Conservation (phyloP, 2,113 vertebrate genomes). For the Phylloscopus trochiloides region DNA sequence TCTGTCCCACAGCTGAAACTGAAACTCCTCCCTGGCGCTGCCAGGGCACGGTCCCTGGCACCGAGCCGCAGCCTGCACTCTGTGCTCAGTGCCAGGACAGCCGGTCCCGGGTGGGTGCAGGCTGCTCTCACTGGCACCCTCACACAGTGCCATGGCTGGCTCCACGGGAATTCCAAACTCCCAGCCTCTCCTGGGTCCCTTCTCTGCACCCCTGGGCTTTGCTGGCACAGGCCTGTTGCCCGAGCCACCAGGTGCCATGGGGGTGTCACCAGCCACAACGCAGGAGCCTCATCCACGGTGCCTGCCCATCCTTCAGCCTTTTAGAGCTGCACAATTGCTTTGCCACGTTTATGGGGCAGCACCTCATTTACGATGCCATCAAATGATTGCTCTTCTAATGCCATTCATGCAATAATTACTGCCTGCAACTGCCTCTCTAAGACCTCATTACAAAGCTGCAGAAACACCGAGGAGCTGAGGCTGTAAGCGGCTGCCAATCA, state of each 20-base stretch:
- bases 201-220: background rate
- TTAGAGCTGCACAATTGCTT: background rate
- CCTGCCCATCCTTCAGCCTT: background rate
- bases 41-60: background rate
- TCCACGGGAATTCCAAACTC: background rate
- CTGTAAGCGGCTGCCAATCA: background rate
- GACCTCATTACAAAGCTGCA: background rate
- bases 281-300: background rate
- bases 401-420: background rate
- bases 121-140: background rate
- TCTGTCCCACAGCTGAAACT: background rate
- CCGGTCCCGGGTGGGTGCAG: accelerated
- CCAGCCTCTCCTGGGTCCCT: background rate
- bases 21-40: background rate
- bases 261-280: background rate
- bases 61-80: background rate
- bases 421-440: background rate
- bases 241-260: accelerated
- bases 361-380: background rate
- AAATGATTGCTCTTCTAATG: constrained; percentile 10
- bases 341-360: background rate
- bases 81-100: background rate
- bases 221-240: background rate
- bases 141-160: accelerated
- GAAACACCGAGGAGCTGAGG: background rate